Conservation (phyloP, 1,140 invertebrate species). For the Aphelenchoides besseyi region DNA sequence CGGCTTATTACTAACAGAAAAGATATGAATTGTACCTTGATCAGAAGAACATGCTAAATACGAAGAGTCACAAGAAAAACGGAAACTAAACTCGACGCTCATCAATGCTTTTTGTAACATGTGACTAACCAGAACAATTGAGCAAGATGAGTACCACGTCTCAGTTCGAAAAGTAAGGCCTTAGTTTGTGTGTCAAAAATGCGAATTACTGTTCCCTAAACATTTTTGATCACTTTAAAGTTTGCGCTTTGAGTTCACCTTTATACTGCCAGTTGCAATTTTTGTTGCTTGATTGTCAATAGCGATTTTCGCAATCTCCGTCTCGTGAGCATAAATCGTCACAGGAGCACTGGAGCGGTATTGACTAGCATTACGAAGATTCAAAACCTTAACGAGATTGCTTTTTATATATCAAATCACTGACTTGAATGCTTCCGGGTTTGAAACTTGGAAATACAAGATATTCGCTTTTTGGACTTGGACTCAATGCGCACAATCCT, state of each 20-base stretch:
- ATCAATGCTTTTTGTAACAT: not conserved
- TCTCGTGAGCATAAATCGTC: slow-evolving; percentile 25
- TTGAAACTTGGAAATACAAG: slow-evolving; percentile 24
- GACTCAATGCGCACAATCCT: slow-evolving; percentile 25
- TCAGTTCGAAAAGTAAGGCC: slow-evolving; percentile 1
- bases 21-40: slow-evolving; percentile 28
- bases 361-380: slow-evolving; percentile 24
- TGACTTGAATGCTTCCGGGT: slow-evolving; percentile 22
- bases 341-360: slow-evolving; percentile 9
- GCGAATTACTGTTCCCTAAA: slow-evolving; percentile 24
- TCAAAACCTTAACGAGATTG: slow-evolving; percentile 3
- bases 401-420: slow-evolving; percentile 12
- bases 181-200: slow-evolving; percentile 29
- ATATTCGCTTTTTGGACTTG: slow-evolving; percentile 26
- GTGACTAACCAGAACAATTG: slow-evolving; percentile 14
- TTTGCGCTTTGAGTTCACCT: slow-evolving; percentile 18
- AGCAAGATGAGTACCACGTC: slow-evolving; percentile 15
- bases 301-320: slow-evolving; percentile 22
- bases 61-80: slow-evolving; percentile 16
- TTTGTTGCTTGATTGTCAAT: slow-evolving; percentile 30
- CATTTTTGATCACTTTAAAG: too few species aligned
- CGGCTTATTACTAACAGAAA: slow-evolving; percentile 4
- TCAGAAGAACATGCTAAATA: slow-evolving; percentile 21
- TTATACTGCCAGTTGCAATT: slow-evolving; percentile 26
- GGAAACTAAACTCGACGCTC: slow-evolving; percentile 6